Conservation (phyloP, 1,140 invertebrate genomes). For the Chionoecetes opilio region DNA sequence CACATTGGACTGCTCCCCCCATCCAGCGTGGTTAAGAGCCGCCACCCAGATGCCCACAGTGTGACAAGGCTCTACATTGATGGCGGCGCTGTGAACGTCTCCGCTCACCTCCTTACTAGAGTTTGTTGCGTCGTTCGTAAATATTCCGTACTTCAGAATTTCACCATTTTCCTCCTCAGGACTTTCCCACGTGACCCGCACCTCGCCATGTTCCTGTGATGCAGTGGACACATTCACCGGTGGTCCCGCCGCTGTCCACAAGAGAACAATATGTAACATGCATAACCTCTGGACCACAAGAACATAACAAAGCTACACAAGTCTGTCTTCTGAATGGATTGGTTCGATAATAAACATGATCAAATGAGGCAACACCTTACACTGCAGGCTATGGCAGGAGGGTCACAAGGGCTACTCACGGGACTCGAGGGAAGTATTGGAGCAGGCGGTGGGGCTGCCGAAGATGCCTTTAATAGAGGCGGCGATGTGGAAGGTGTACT, state of each 20-base stretch:
- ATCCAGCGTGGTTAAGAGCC: background rate
- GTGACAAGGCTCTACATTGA: background rate
- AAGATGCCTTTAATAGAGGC: background rate
- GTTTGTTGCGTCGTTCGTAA: background rate
- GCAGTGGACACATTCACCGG: background rate
- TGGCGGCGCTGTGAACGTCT: background rate
- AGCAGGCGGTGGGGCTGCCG: background rate
- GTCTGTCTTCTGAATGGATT: background rate
- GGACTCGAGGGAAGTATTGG: background rate
- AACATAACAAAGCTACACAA: no score
- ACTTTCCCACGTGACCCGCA: background rate
- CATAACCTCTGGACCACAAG: no score
- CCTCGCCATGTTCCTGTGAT: background rate
- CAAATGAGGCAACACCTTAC: background rate
- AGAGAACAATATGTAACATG: no score
- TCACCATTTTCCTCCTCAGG: background rate
- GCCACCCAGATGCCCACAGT: background rate
- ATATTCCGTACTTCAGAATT: background rate
- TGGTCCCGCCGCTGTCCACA: background rate
- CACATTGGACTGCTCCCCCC: background rate
- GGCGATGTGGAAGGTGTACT: background rate
- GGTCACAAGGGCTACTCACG: background rate
- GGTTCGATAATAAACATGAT: background rate
- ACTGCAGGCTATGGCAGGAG: background rate
- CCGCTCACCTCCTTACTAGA: background rate